These are phyloP conservation scores for Labroides dimidiatus DNA, from an alignment of 2,797 vertebrate genomes.

Conservation along the genomic window DNA sequence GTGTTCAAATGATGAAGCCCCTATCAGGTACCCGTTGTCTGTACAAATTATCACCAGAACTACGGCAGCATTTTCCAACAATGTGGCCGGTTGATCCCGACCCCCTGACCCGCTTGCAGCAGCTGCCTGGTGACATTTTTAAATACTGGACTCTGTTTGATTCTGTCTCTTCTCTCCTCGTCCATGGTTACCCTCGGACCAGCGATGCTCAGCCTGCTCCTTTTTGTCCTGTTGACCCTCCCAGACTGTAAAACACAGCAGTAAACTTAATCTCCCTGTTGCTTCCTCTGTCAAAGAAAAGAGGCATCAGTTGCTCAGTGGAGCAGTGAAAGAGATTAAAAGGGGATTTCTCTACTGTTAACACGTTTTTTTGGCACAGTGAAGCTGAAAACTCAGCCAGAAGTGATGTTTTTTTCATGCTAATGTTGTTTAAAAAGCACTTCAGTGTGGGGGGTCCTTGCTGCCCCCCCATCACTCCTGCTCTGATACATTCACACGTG, in stretches of 20 bases:
- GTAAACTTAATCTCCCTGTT: constrained; percentile 16
- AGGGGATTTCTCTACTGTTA: constrained; percentile 1
- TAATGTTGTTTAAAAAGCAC: constrained; percentile 31
- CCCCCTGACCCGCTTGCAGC: constrained; percentile 23
- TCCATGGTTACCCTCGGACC: constrained; percentile 22
- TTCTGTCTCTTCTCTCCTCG: neutral
- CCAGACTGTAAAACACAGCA: constrained; percentile 20
- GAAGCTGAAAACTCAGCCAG: neutral
- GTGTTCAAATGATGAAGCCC: too few relatives aligned
- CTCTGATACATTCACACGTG: constrained; percentile 32
- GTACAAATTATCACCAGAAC: too few relatives aligned
- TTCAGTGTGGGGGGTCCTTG: neutral
- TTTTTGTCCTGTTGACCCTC: constrained; percentile 13
- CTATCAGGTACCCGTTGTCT: too few relatives aligned
- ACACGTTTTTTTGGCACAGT: neutral
- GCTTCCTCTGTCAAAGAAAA: neutral
- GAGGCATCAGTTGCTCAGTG: neutral
- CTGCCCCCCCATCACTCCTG: neutral
- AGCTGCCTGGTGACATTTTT: constrained; percentile 30
- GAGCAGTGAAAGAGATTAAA: neutral
- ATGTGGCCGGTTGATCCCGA: too few relatives aligned
- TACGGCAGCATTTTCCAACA: too few relatives aligned
- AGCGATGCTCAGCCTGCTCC: constrained; percentile 30
- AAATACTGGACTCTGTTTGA: constrained; percentile 6
- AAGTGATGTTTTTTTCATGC: constrained; percentile 25